A percentile compares a stretch with the other conserved stretches of the same genome.
Conservation (phyloP, 1,140 invertebrate genomes). For the Nebria ingens region DNA sequence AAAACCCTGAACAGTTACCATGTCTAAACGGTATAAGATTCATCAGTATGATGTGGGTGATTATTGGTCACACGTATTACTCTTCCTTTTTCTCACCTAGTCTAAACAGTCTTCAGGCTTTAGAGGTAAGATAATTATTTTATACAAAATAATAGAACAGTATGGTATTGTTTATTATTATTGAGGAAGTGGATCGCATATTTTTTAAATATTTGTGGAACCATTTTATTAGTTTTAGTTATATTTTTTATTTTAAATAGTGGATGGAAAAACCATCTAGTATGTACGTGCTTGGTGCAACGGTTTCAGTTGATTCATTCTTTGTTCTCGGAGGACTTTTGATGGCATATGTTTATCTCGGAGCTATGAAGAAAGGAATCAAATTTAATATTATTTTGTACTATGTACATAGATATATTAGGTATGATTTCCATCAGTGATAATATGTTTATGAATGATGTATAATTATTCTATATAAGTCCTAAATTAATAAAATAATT, state of each 20-base stretch:
- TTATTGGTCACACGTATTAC: conserved; percentile 43
- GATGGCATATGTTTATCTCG: conserved; percentile 42
- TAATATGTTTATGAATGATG: too few species aligned
- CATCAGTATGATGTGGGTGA: conserved; percentile 54
- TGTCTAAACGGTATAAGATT: conserved; percentile 45
- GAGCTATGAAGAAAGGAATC: conserved; percentile 34
- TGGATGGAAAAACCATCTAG: conserved; percentile 26
- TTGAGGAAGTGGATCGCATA: too few species aligned
- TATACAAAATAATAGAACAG: too few species aligned
- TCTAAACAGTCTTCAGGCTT: neutral
- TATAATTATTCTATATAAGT: neutral
- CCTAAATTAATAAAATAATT: conserved; percentile 18
- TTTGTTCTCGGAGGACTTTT: conserved; percentile 44
- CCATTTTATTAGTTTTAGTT: conserved; percentile 12
- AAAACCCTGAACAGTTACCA: conserved; percentile 26
- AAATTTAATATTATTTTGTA: conserved; percentile 23
- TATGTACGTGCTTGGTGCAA: conserved; percentile 33
- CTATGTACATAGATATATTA: conserved; percentile 24
- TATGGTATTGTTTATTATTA: too few species aligned
- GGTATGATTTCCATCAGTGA: conserved; percentile 14
- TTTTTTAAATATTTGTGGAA: too few species aligned
- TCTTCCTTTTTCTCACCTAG: neutral
- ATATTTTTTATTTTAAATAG: conserved; percentile 24
- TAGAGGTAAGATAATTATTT: neutral
- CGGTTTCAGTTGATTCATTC: conserved; percentile 45